Base-by-base conservation (phyloP, 2,113 vertebrate species). In the Microcebus ravelobensis region DNA sequence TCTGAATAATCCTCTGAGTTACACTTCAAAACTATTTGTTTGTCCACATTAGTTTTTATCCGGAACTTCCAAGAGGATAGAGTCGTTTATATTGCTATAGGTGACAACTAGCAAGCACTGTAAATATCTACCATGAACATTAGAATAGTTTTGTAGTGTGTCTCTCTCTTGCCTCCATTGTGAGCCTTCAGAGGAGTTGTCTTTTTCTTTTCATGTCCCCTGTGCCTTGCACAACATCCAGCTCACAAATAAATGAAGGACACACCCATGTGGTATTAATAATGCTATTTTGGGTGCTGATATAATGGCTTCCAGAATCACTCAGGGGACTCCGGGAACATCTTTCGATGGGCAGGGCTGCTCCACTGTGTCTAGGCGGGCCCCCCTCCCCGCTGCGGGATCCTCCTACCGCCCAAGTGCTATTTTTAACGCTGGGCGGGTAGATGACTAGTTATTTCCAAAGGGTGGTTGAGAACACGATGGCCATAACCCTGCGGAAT, bases 261-360 rank as follows among this genome's bases (percentile, higher is more conserved):
- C 73, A 91, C 95, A 83, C 92, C 90, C 91, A 48, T 70, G 80
- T 45, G 82, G 57, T 73, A 87, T 68, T 91, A 88, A 97, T 50
- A 73, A 61, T 77, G 83, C 68, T 96, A 88, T 97, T 97, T 96
- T 82, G 18, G 50, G 73, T 63, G 80, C 70, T 95, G 95, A 91
- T 81, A 79, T 96, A 52, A 92, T 42, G 50, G 57, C 50, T 94
- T 91, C 85, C 91, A 94, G 79, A 87, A 92, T 77, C 48, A 71
- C 45, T 57, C 29, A 57, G 23, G 96, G 36, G 79, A 63, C 48
- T 96, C 48, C 63, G 77, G 85, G 83, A 71, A 68, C 0, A 5
- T 88, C 45, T 48, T 48, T 31, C 68, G 50, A 27, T 3, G 36
- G 91, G 81, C 52, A 0, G 52, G 63, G 21, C 83, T 87, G 61